Percentiles rank a stretch among this genome's conserved stretches.
Conservation (phyloP, 92 coral and sea anemone genomes). For the Siderastrea radians region DNA sequence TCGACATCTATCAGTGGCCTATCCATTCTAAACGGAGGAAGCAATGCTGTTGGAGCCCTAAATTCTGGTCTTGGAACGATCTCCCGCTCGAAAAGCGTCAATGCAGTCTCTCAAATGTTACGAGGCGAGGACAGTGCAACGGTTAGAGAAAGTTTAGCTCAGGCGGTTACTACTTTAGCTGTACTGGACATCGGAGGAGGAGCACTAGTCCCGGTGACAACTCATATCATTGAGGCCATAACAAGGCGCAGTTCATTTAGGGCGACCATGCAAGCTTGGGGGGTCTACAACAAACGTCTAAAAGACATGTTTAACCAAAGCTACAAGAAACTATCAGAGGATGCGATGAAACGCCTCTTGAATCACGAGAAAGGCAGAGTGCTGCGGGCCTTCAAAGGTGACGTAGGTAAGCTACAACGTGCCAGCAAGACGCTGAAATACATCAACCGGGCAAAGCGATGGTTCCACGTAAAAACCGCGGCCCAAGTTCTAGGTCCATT, state of each 20-base stretch:
- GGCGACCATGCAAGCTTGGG: constrained; percentile 19
- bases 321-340: neutral
- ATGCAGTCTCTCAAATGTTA: neutral
- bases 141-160: constrained; percentile 1
- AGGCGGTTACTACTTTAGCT: constrained; percentile 13
- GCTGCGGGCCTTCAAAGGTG: neutral
- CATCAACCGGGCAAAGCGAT: constrained; percentile 15
- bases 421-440: constrained; percentile 1
- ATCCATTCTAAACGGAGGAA: neutral
- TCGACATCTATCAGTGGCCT: neutral
- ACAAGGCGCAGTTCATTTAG: neutral
- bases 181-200: constrained; percentile 32
- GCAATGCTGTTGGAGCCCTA: neutral
- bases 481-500: constrained; percentile 7
- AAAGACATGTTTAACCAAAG: neutral
- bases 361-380: neutral
- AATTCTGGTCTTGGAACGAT: constrained; percentile 11
- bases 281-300: neutral
- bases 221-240: neutral
- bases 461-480: neutral
- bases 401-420: neutral
- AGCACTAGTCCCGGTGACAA: constrained; percentile 1
- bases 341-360: neutral
- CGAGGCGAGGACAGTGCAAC: neutral
- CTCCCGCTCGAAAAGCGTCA: constrained; percentile 19